phyloP scores from a whole-genome alignment of 2,113 vertebrate genomes.

The Ciconia stormi region DNA sequence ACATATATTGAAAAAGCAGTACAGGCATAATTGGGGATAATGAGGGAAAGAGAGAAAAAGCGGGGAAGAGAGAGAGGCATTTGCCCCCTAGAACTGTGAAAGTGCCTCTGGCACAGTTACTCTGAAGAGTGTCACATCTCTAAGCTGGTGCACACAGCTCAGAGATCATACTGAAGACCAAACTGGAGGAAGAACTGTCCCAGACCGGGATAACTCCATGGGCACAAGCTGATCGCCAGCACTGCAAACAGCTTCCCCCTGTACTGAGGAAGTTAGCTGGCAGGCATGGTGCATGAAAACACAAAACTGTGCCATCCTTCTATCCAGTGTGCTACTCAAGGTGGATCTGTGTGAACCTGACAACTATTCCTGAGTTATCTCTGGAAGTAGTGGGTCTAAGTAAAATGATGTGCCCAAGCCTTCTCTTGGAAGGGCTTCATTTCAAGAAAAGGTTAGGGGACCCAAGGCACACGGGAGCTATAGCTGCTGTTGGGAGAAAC shows the following conservation, averaged over 20 bases:
- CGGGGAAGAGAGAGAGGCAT: neutral
- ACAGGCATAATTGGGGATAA: neutral
- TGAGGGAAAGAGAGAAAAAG: neutral
- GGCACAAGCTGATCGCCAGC: neutral
- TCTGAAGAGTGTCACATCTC: fast-evolving
- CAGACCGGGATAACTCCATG: fast-evolving
- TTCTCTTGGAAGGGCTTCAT: neutral
- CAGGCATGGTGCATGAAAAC: neutral
- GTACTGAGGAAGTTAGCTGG: neutral
- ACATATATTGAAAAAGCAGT: neutral
- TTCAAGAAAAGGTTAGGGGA: neutral
- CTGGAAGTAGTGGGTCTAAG: neutral
- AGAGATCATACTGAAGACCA: neutral
- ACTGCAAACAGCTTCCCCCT: neutral
- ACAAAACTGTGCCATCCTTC: neutral
- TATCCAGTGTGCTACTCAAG: neutral
- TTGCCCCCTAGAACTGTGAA: neutral
- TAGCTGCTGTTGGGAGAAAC: neutral
- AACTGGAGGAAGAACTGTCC: neutral
- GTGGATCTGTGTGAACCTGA: neutral
- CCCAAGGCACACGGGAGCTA: neutral
- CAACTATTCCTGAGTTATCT: neutral
- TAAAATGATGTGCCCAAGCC: neutral
- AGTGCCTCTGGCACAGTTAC: neutral
- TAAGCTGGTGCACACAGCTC: neutral